A percentile compares a stretch with the other conserved stretches of the same genome.
Evolutionary conservation across 2,113 vertebrate genomes (phyloP).

Genomic region (Oryzias curvinotus): DNA sequence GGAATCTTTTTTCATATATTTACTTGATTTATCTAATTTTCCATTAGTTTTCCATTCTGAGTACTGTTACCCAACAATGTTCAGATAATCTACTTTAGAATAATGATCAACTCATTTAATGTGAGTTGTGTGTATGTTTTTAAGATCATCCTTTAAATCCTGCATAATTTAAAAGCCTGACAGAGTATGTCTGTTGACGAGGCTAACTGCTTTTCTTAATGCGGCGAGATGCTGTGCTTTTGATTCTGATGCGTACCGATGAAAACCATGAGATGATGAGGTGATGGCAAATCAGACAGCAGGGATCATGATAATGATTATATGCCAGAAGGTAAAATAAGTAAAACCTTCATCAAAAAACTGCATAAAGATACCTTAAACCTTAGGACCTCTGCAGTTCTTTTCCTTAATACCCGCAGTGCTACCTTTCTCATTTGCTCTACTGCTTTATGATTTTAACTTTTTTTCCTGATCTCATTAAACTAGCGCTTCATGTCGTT

Average conservation of each 20-base stretch:
- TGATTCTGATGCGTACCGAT: slow-evolving; percentile 2
- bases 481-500: slow-evolving; percentile 67
- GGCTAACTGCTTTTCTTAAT: background rate
- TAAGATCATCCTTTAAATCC: too few relatives aligned
- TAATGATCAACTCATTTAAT: too few relatives aligned
- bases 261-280: background rate
- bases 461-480: slow-evolving; percentile 77
- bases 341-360: slow-evolving; percentile 32
- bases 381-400: slow-evolving; percentile 71
- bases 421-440: slow-evolving; percentile 75
- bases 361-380: slow-evolving; percentile 23
- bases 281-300: slow-evolving; percentile 8
- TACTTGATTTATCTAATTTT: too few relatives aligned
- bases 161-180: too few relatives aligned
- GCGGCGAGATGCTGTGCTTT: slow-evolving; percentile 5
- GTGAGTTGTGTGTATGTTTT: too few relatives aligned
- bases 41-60: too few relatives aligned
- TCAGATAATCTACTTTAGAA: too few relatives aligned
- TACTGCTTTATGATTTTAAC: slow-evolving; percentile 76
- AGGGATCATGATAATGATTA: background rate
- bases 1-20: too few relatives aligned
- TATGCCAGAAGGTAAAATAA: slow-evolving; percentile 2
- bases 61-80: too few relatives aligned
- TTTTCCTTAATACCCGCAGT: slow-evolving; percentile 45
- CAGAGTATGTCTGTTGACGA: slow-evolving; percentile 4